Percentiles rank a stretch among this genome's conserved stretches.
Evolutionary conservation across 30 jellyfish, hydroid and myxozoan species (phyloP).

Genomic region (Aurelia sp.): DNA sequence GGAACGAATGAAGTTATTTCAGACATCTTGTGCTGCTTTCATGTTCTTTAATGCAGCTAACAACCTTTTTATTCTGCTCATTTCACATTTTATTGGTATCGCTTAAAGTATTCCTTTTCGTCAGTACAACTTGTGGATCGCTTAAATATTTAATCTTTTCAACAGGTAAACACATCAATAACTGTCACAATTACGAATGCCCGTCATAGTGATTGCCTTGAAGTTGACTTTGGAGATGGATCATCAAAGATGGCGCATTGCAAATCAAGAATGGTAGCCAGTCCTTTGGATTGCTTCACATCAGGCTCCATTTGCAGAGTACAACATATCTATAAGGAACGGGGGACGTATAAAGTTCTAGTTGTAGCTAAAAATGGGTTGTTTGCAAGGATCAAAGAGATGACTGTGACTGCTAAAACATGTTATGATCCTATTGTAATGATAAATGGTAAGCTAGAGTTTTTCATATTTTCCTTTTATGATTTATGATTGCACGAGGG

Average conservation of each 20-base stretch:
- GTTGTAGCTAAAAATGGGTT: slow-evolving; percentile 34
- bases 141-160: too few species aligned
- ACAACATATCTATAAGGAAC: slow-evolving; percentile 26
- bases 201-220: slow-evolving; percentile 57
- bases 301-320: slow-evolving; percentile 34
- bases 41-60: too few species aligned
- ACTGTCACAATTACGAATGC: slow-evolving; percentile 35
- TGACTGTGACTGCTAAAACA: slow-evolving; percentile 19
- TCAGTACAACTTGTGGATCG: too few species aligned
- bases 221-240: slow-evolving; percentile 55
- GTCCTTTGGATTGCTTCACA: slow-evolving; percentile 34
- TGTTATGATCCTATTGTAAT: slow-evolving; percentile 32
- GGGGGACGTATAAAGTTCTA: slow-evolving; percentile 15
- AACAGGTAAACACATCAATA: slow-evolving; percentile 21
- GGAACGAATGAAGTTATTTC: too few species aligned
- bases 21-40: too few species aligned
- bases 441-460: neutral
- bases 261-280: neutral
- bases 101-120: too few species aligned
- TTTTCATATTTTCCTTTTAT: neutral
- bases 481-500: too few species aligned
- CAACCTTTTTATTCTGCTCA: too few species aligned
- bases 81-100: too few species aligned
- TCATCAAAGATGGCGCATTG: slow-evolving; percentile 36
- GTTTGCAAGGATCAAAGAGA: slow-evolving; percentile 21